Percentiles rank a stretch among this genome's conserved stretches.
phyloP scores from a whole-genome alignment of 1,140 invertebrate genomes.

The Parapsyche elsis region DNA sequence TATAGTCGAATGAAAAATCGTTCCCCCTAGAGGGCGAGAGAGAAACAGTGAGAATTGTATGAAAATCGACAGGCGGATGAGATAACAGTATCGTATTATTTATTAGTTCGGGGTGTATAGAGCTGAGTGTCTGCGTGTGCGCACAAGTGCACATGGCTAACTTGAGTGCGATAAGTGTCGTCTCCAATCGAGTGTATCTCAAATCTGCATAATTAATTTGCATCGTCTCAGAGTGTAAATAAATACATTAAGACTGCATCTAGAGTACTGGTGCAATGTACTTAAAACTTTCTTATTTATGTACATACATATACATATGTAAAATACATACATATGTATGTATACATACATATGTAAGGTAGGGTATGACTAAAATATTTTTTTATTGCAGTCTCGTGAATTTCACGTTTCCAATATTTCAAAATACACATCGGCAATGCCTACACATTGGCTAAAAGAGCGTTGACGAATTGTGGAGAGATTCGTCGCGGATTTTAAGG shows the following conservation, averaged over 20 bases:
- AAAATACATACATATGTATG: too few species aligned
- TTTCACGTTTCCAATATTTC: too few species aligned
- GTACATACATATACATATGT: too few species aligned
- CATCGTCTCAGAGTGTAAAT: conserved; percentile 7
- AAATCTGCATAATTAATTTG: conserved; percentile 19
- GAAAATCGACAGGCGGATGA: conserved; percentile 2
- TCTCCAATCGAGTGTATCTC: background rate
- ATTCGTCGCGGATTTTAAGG: background rate
- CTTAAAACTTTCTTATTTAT: too few species aligned
- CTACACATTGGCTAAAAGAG: background rate
- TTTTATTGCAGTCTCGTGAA: background rate
- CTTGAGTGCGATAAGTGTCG: background rate
- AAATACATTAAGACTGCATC: conserved; percentile 12
- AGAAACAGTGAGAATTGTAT: conserved; percentile 11
- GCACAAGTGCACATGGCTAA: background rate
- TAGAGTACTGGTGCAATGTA: background rate
- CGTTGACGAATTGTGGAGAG: background rate
- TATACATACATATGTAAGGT: too few species aligned
- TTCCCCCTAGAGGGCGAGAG: background rate
- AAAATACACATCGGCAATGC: too few species aligned
- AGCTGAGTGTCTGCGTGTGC: background rate
- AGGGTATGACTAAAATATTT: too few species aligned
- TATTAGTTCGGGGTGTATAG: background rate
- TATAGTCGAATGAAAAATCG: conserved; percentile 20
- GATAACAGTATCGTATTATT: conserved; percentile 43